Percentiles rank a stretch among this genome's conserved stretches.
Conservation (phyloP, 2,888 invertebrate species). For the Hyposoter didymator region DNA sequence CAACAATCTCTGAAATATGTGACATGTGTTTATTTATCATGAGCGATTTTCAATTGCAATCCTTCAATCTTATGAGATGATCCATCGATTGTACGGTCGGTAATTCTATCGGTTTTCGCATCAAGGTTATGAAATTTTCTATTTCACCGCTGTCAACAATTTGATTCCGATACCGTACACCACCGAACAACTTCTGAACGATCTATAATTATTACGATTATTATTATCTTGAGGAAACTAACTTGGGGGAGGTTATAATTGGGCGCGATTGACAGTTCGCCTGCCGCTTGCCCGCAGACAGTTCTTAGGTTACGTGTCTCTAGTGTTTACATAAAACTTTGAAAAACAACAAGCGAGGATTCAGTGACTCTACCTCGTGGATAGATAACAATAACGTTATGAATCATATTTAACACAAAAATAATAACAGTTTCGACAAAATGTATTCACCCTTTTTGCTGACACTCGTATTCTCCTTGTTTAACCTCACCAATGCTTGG, state of each 20-base stretch:
- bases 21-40: background rate
- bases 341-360: background rate
- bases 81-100: too few relatives aligned
- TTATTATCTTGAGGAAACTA: too few relatives aligned
- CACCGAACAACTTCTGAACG: too few relatives aligned
- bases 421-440: slow-evolving; percentile 1
- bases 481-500: slow-evolving; percentile 31
- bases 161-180: too few relatives aligned
- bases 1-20: background rate
- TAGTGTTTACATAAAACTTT: background rate
- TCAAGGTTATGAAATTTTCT: too few relatives aligned
- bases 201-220: too few relatives aligned
- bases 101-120: too few relatives aligned
- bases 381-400: background rate
- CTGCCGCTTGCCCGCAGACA: background rate
- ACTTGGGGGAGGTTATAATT: background rate
- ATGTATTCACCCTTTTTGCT: slow-evolving; percentile 20
- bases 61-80: background rate
- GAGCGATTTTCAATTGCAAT: background rate
- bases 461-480: background rate
- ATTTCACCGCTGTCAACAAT: too few relatives aligned
- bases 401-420: slow-evolving; percentile 2
- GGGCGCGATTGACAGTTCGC: slow-evolving; percentile 4
- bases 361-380: background rate
- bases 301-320: background rate